Percentiles rank a stretch among this genome's conserved stretches.
Conservation (phyloP, 2,113 vertebrate genomes). For the Merops nubicus region DNA sequence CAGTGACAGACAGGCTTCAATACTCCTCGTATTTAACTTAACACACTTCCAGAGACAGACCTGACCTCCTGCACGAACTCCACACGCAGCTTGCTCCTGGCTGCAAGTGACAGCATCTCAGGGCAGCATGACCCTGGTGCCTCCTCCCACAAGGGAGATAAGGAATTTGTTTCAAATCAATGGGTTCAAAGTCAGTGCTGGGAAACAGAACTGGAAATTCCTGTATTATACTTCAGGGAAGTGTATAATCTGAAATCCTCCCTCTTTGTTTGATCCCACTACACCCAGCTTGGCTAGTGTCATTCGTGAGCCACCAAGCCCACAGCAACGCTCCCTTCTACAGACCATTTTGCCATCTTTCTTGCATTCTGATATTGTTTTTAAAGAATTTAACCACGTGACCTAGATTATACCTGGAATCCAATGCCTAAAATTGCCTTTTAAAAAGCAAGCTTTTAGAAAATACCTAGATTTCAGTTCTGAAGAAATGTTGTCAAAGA, state of each 20-base stretch:
- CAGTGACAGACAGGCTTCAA: neutral
- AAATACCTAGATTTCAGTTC: conserved; percentile 86
- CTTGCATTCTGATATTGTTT: neutral
- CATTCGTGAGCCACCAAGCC: neutral
- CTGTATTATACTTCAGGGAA: neutral
- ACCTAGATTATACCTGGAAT: neutral
- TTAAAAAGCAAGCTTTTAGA: neutral
- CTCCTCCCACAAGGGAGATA: conserved; percentile 17
- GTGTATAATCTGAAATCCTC: neutral
- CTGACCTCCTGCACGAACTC: neutral
- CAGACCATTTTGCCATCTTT: neutral
- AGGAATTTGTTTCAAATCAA: neutral
- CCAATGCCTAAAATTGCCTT: neutral
- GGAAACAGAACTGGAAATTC: neutral
- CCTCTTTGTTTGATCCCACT: neutral
- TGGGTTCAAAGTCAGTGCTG: neutral
- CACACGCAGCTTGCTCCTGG: neutral
- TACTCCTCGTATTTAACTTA: neutral
- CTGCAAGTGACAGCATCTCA: neutral
- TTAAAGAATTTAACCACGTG: neutral
- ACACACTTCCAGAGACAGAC: neutral
- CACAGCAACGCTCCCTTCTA: neutral
- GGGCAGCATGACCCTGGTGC: neutral
- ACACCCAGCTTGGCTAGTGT: neutral
- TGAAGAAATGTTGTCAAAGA: conserved; percentile 96